Evolutionary conservation across 2,888 invertebrate species (phyloP).

Genomic region (Dasysyrphus albostriatus): DNA sequence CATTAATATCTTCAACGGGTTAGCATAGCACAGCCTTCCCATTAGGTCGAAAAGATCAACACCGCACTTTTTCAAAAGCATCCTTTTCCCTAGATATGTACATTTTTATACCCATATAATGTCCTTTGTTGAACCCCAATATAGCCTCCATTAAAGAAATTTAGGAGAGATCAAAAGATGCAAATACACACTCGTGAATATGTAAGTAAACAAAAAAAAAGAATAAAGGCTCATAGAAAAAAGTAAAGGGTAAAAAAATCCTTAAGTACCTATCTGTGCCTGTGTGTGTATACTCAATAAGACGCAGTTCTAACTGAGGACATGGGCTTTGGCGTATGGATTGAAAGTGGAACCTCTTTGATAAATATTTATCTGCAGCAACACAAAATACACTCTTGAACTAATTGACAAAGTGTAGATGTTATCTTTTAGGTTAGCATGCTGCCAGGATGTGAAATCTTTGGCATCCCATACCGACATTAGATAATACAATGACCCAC

Average conservation of each 20-base stretch:
- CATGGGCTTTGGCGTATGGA: background rate
- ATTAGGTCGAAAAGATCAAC: conserved; percentile 55
- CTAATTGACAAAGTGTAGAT: conserved; percentile 68
- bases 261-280: conserved; percentile 20
- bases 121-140: background rate
- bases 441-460: conserved; percentile 33
- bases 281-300: background rate
- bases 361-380: conserved; percentile 40
- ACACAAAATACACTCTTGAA: conserved; percentile 45
- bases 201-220: conserved; percentile 6
- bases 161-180: conserved; percentile 55
- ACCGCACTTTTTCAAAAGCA: conserved; percentile 37
- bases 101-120: conserved; percentile 2
- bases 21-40: conserved; percentile 24
- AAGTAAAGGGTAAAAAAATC: conserved; percentile 45
- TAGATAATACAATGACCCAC: conserved; percentile 17
- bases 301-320: background rate
- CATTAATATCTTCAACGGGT: conserved; percentile 37
- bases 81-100: conserved; percentile 32
- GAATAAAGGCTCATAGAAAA: conserved; percentile 43
- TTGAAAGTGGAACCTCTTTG: conserved; percentile 7
- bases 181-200: background rate
- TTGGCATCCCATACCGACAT: conserved; percentile 30
- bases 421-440: conserved; percentile 31
- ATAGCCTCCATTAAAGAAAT: conserved; percentile 5